Evolutionary conservation across 2,888 invertebrate genomes (phyloP), one percentile per base, ranked within the genome.

Genomic region (Anaspis maculata): DNA sequence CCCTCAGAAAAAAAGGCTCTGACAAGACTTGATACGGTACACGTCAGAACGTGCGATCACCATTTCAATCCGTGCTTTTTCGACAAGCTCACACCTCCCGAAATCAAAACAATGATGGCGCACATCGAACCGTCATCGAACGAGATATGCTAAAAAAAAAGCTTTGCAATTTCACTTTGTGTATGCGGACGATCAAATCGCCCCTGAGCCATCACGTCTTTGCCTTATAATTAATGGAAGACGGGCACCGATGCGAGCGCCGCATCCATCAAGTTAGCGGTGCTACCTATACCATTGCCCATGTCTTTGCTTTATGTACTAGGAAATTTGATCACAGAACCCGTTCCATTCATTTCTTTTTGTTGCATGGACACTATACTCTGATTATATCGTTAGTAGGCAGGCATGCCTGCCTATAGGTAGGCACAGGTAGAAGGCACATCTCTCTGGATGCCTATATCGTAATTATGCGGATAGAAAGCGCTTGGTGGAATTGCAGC

Each of bases 231-330:
- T 46, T 48, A 48, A 48, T 48, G 48, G 45, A 42, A 41, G 48
- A 43, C 43, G 42, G 42, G 40, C 44, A 41, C 41, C 46, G 46
- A 42, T 45, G 43, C 42, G 42, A 46, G 41, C 44, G 48, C 45
- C 42, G 43, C 48, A 48, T 48, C 48, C 46, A 48, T 48, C 45
- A 48, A 45, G 45, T 44, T 45, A 48, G 45, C 48, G 41, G 48
- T 44, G 44, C 45, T 39, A 39, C 36, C 37, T 35, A 40, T 37
- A 30, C 38, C 23, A 25, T n/a, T n/a, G 26, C 29, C 32, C 30
- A 30, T 35, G 34, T 34, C 30, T 30, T 34, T 38, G 31, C 34
- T 44, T 44, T 39, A 41, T 42, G 34, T 39, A 44, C 44, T 38
- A 41, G 44, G 44, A 46, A 46, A 46, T 46, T 46, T 44, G 44